A percentile compares a stretch with the other conserved stretches of the same genome.
phyloP scores from a whole-genome alignment of 2,797 vertebrate species.

The Myoxocephalus aenaeus region DNA sequence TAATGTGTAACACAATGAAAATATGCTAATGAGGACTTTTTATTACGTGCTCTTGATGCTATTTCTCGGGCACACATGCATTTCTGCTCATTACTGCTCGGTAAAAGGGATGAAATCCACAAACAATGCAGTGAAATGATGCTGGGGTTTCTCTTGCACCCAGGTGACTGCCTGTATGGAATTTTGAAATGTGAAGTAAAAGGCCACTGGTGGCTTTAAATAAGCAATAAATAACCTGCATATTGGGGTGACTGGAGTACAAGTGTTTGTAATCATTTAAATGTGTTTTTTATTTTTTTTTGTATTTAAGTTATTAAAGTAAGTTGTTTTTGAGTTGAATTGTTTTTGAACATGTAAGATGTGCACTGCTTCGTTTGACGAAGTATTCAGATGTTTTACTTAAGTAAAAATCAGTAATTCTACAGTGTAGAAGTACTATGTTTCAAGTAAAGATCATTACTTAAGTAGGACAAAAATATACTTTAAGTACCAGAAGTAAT shows the following conservation, averaged over 20 bases:
- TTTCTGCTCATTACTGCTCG: constrained; percentile 52
- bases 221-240: constrained; percentile 79
- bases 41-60: constrained; percentile 58
- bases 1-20: constrained; percentile 56
- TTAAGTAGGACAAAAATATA: not conserved
- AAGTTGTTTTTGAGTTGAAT: not conserved
- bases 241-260: constrained; percentile 51
- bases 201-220: constrained; percentile 79
- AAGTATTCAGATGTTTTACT: not conserved
- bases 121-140: constrained; percentile 50
- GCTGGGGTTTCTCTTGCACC: constrained; percentile 46
- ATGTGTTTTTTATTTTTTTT: not conserved
- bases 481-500: not conserved
- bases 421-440: not conserved
- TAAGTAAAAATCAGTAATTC: not conserved
- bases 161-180: constrained; percentile 61
- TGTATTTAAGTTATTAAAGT: not conserved
- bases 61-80: constrained; percentile 34
- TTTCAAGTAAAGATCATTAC: not conserved
- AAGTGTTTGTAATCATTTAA: constrained; percentile 30
- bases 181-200: constrained; percentile 72
- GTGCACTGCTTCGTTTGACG: not conserved
- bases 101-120: constrained; percentile 55
- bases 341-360: not conserved
- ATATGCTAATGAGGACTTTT: constrained; percentile 55